Evolutionary conservation across 1,140 invertebrate genomes (phyloP), one percentile per base, ranked within the genome.

Genomic region (Drosophila pectinifera): DNA sequence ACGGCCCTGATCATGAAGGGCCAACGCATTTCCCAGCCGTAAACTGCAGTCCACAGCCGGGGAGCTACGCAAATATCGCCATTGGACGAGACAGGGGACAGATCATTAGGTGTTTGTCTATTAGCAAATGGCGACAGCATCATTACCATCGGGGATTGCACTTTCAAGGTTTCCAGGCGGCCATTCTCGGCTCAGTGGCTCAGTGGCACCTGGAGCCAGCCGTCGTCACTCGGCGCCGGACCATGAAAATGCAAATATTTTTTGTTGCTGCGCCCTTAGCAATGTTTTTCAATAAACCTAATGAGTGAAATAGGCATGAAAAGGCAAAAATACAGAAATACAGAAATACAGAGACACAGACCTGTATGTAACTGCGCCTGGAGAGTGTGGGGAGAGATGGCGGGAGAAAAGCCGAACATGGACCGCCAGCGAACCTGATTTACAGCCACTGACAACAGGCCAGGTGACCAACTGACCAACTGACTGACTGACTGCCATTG

Each of bases 231-330:
- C 48, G 41, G 57, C 77, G 55, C 45, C 69, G 58, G 65, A 64
- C 63, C 80, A 90, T 89, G 84, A 89, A 86, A 89, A 89, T 89
- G 84, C 84, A 89, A 89, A 89, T 73, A 64, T 72, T 72, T 45
- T 13, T 26, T n/a, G 34, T 28, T 48, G 70, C 59, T 80, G 67
- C 56, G 54, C 73, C 62, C 76, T 68, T 58, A 73, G 74, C 70
- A 82, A 67, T 77, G 73, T 72, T 79, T 81, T 79, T 68, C 80
- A 90, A 84, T 84, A 69, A 80, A 70, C 68, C 73, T 74, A 80
- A 89, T 88, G 74, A 77, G 58, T 78, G 38, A 78, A 72, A 80
- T 57, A 73, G 68, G 57, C 79, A 77, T 77, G 80, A 83, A 72
- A 78, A 80, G 58, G 76, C 63, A 68, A 67, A 73, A 64, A 77